phyloP scores from a whole-genome alignment of 1,140 invertebrate genomes.

The Samia ricini region DNA sequence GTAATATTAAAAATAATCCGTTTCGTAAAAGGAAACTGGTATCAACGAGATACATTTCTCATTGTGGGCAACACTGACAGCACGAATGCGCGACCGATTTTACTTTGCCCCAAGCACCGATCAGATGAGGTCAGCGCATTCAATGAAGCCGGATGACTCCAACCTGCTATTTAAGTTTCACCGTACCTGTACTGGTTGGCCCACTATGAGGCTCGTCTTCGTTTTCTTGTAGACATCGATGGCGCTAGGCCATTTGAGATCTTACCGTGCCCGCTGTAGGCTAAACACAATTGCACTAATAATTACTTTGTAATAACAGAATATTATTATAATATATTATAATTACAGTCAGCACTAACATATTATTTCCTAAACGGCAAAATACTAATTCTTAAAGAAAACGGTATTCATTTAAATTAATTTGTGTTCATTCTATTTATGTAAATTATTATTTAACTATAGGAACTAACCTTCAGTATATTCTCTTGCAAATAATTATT shows the following conservation, averaged over 20 bases:
- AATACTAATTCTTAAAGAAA: too few species aligned
- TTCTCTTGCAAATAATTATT: too few species aligned
- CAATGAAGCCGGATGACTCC: slow-evolving; percentile 73
- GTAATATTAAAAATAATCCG: not conserved
- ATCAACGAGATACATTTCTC: slow-evolving; percentile 23
- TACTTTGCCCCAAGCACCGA: slow-evolving; percentile 54
- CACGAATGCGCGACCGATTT: slow-evolving; percentile 51
- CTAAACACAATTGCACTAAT: not conserved
- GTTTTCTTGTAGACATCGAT: slow-evolving; percentile 51
- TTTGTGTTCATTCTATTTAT: too few species aligned
- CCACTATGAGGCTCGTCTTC: slow-evolving; percentile 63
- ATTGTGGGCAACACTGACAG: slow-evolving; percentile 51
- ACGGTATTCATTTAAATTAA: too few species aligned
- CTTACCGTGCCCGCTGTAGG: not conserved
- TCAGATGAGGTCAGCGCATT: slow-evolving; percentile 76
- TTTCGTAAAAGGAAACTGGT: not conserved
- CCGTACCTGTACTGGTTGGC: slow-evolving; percentile 67
- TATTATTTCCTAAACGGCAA: too few species aligned
- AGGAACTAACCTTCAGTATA: too few species aligned
- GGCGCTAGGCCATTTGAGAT: slow-evolving; percentile 26
- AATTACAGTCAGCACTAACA: too few species aligned
- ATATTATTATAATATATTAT: too few species aligned
- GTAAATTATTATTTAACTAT: too few species aligned
- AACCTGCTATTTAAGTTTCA: slow-evolving; percentile 75
- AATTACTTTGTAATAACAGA: not conserved